Evolutionary conservation across 2,113 vertebrate genomes (phyloP).

Genomic region (Brachypodius melanocephalos): DNA sequence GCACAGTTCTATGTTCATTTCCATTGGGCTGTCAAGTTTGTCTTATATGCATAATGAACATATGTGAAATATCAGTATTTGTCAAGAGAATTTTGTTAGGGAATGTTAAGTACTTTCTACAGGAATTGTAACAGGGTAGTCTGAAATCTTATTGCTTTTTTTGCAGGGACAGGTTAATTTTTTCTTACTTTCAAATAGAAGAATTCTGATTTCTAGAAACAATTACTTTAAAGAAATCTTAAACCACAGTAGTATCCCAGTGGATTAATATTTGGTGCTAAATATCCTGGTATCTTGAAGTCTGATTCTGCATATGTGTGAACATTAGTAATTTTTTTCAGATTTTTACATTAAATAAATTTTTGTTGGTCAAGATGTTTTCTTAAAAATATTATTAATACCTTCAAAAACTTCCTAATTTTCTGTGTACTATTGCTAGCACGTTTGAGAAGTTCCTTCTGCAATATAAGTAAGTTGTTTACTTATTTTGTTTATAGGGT

Average conservation of each 20-base stretch:
- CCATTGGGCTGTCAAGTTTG: neutral
- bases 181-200: neutral
- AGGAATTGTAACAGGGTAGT: neutral
- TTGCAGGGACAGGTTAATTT: neutral
- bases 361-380: neutral
- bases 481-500: slow-evolving; percentile 58
- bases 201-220: neutral
- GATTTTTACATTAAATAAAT: neutral
- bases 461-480: neutral
- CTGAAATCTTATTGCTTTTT: neutral
- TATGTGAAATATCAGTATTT: neutral
- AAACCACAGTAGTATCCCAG: neutral
- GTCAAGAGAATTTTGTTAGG: neutral
- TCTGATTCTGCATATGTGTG: neutral
- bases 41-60: neutral
- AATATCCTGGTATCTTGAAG: neutral
- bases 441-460: neutral
- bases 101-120: neutral
- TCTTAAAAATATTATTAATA: neutral
- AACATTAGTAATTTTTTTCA: neutral
- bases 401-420: neutral
- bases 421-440: neutral
- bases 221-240: neutral
- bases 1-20: neutral
- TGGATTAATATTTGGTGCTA: neutral